Evolutionary conservation across 2,797 vertebrate genomes (phyloP).

Genomic region (Hoplostethus mediterraneus): DNA sequence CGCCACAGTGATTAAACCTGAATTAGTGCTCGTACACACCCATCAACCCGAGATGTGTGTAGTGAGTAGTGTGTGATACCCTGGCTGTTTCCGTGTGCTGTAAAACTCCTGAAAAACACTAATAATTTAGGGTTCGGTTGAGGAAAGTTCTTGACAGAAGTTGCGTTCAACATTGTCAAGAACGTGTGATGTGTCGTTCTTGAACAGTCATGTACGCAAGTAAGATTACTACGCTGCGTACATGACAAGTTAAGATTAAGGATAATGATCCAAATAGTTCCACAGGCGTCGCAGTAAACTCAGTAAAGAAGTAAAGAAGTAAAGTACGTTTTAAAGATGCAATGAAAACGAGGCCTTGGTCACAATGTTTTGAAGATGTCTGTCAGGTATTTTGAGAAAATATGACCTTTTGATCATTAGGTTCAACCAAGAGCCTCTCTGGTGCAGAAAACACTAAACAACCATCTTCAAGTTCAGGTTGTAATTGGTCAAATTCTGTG

Average conservation of each 20-base stretch:
- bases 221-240: neutral
- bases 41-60: constrained; percentile 1
- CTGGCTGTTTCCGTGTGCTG: constrained; percentile 5
- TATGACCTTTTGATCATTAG: neutral
- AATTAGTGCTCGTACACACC: constrained; percentile 17
- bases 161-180: neutral
- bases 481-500: neutral
- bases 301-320: too few species aligned
- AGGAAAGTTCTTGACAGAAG: neutral
- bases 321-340: neutral
- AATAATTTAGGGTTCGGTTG: neutral
- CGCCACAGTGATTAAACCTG: neutral
- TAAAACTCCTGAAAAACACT: neutral
- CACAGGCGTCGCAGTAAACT: neutral
- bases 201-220: neutral
- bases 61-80: constrained; percentile 2
- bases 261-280: neutral
- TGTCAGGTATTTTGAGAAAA: neutral
- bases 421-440: neutral
- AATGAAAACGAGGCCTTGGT: neutral
- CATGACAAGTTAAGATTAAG: constrained; percentile 9
- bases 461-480: neutral
- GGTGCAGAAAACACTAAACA: neutral
- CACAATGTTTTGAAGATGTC: neutral
- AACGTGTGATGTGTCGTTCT: neutral